Evolutionary conservation across 2,113 vertebrate species (phyloP).

Genomic region (Dicrurus megarhynchus): DNA sequence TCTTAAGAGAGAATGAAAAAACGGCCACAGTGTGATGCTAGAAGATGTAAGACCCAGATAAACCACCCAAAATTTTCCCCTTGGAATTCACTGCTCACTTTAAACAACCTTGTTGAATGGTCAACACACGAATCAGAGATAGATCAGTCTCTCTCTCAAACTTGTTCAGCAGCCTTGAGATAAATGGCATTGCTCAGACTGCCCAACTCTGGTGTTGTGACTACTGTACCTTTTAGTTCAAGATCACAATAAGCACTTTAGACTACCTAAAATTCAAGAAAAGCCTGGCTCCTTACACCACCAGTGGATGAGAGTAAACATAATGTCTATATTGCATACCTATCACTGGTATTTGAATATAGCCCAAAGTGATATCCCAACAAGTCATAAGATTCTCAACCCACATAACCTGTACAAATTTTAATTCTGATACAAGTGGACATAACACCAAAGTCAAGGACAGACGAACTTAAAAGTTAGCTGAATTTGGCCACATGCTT

Average conservation of each 20-base stretch:
- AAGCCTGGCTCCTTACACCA: not conserved
- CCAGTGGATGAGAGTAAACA: not conserved
- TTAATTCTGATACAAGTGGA: not conserved
- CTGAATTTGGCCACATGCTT: not conserved
- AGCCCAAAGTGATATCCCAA: not conserved
- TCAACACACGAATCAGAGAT: not conserved
- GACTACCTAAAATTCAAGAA: not conserved
- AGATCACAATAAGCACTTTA: not conserved
- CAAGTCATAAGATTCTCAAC: not conserved
- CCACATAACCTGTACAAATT: not conserved
- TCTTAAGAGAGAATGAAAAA: not conserved
- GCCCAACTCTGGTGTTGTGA: not conserved
- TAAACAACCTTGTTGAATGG: not conserved
- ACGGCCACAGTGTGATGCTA: not conserved
- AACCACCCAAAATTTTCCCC: not conserved
- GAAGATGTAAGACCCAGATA: not conserved
- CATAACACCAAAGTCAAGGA: not conserved
- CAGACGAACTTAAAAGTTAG: not conserved
- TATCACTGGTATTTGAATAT: not conserved
- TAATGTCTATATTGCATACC: not conserved
- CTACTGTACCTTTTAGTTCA: not conserved
- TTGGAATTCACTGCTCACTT: not conserved
- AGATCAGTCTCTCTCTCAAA: not conserved
- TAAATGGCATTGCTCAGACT: not conserved
- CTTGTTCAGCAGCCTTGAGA: not conserved